Evolutionary conservation across 2,888 invertebrate species (phyloP).

Genomic region (Patella caerulea): DNA sequence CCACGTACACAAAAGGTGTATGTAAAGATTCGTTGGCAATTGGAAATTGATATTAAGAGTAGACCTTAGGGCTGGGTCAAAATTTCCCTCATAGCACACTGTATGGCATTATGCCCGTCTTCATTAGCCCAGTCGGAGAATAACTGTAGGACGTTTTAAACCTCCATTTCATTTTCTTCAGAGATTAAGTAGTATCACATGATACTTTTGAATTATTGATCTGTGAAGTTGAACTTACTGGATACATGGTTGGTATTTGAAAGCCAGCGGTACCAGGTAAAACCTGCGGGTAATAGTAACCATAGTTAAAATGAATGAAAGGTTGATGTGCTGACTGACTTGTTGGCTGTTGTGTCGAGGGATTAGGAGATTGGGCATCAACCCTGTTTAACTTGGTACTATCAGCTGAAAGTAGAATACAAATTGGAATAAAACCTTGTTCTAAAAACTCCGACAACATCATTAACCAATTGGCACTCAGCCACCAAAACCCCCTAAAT

Average conservation of each 20-base stretch:
- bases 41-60: too few species aligned
- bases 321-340: constrained; percentile 75
- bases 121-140: too few species aligned
- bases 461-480: too few species aligned
- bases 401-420: constrained; percentile 29
- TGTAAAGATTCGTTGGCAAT: too few species aligned
- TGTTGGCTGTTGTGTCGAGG: constrained; percentile 75
- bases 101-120: too few species aligned
- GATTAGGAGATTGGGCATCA: constrained; percentile 86
- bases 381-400: constrained; percentile 76
- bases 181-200: constrained; percentile 54
- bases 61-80: too few species aligned
- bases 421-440: not conserved
- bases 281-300: constrained; percentile 80
- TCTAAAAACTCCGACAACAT: not conserved
- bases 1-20: too few species aligned
- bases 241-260: constrained; percentile 72
- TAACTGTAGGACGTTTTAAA: too few species aligned
- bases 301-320: constrained; percentile 78
- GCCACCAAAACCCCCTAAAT: too few species aligned
- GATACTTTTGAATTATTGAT: not conserved
- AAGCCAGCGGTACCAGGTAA: constrained; percentile 59
- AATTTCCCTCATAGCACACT: too few species aligned
- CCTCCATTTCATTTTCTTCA: too few species aligned
- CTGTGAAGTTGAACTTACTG: constrained; percentile 44